Evolutionary conservation across 2,888 invertebrate genomes (phyloP).

Genomic region (Dicyrtomina minuta): DNA sequence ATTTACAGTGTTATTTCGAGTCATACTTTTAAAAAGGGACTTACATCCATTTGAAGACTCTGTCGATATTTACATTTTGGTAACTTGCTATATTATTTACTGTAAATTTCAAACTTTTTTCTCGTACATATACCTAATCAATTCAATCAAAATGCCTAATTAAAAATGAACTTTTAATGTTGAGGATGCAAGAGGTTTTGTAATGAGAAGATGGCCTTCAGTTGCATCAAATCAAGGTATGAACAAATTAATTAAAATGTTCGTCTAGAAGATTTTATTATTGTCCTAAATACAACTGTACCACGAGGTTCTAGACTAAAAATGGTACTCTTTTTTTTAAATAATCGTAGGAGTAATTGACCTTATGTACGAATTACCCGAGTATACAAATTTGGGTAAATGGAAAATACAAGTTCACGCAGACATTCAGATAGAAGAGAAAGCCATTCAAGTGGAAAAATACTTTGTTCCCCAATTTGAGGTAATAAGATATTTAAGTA

Average conservation of each 20-base stretch:
- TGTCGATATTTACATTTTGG: conserved; percentile 57
- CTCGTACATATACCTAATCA: too few species aligned
- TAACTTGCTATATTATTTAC: conserved; percentile 52
- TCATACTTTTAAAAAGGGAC: conserved; percentile 57
- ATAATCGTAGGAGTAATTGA: conserved; percentile 56
- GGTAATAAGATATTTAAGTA: conserved; percentile 53
- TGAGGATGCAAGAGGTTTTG: conserved; percentile 57
- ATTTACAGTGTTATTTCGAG: conserved; percentile 54
- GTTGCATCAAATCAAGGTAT: conserved; percentile 56
- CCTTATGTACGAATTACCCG: conserved; percentile 56
- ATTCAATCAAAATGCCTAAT: too few species aligned
- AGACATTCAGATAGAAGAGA: conserved; percentile 56
- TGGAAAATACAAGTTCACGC: conserved; percentile 57
- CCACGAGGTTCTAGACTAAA: background rate
- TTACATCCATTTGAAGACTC: conserved; percentile 58
- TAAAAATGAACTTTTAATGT: too few species aligned
- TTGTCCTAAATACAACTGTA: background rate
- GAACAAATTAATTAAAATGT: conserved; percentile 13
- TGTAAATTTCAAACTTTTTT: too few species aligned
- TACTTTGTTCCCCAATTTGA: conserved; percentile 57
- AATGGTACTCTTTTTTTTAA: background rate
- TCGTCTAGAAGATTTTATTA: too few species aligned
- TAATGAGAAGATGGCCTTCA: conserved; percentile 58
- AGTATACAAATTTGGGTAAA: conserved; percentile 56
- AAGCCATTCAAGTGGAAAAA: conserved; percentile 56